These are phyloP conservation scores for Campoplex nolae DNA, from an alignment of 2,888 invertebrate genomes.

Conservation along the genomic window DNA sequence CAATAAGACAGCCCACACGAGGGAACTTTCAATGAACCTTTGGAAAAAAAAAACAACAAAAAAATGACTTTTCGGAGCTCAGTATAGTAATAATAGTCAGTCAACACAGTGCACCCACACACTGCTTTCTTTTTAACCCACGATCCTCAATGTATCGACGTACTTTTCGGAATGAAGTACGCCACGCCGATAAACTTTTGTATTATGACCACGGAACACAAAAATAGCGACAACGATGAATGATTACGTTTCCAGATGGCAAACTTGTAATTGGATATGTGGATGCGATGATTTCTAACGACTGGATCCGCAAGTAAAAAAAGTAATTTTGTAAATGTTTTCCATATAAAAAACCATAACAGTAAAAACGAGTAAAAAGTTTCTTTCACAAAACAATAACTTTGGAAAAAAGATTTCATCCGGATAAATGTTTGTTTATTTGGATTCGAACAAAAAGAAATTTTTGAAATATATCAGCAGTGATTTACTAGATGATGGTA, in stretches of 20 bases:
- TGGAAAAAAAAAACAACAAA: constrained; percentile 35
- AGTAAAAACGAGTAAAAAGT: not conserved
- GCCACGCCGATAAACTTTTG: constrained; percentile 10
- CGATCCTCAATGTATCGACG: constrained; percentile 27
- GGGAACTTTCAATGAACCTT: not conserved
- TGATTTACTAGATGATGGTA: not conserved
- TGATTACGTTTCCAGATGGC: too few species aligned
- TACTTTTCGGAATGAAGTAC: constrained; percentile 30
- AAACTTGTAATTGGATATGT: too few species aligned
- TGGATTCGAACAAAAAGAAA: not conserved
- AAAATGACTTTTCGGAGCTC: constrained; percentile 10
- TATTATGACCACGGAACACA: too few species aligned
- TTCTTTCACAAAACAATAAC: not conserved
- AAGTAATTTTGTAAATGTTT: not conserved
- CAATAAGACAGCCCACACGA: constrained; percentile 37
- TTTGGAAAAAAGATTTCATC: too few species aligned
- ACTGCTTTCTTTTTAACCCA: not conserved
- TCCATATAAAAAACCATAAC: not conserved
- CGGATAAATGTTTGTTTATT: not conserved
- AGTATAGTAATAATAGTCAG: not conserved
- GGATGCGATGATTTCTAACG: too few species aligned
- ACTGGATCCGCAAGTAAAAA: not conserved
- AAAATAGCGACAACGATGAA: too few species aligned
- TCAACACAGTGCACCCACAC: constrained; percentile 3
- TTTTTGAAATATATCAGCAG: not conserved